Evolutionary conservation across 2,888 invertebrate genomes (phyloP).

Genomic region (Chloroclystis v-ata): DNA sequence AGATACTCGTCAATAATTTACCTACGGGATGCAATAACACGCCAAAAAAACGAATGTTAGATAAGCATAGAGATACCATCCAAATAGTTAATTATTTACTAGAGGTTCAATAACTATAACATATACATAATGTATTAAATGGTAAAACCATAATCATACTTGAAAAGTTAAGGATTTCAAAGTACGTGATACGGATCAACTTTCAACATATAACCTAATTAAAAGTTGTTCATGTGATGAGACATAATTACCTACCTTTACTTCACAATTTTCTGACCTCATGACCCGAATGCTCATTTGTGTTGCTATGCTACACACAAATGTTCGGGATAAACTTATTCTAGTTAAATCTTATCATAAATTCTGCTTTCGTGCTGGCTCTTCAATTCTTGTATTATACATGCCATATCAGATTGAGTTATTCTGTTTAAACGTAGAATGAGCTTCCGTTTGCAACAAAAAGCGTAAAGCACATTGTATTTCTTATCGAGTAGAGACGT

Average conservation of each 20-base stretch:
- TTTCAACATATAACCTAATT: conserved; percentile 39
- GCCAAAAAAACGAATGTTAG: too few relatives aligned
- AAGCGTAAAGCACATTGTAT: conserved; percentile 69
- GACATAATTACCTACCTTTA: conserved; percentile 34
- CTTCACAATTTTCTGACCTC: conserved; percentile 4
- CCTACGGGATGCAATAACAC: too few relatives aligned
- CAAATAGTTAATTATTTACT: too few relatives aligned
- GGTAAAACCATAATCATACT: too few relatives aligned
- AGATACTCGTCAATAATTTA: too few relatives aligned
- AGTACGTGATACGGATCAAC: conserved; percentile 39
- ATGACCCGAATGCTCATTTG: conserved; percentile 17
- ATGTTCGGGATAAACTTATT: conserved; percentile 2
- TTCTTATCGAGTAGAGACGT: conserved; percentile 53
- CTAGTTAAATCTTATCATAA: conserved; percentile 29
- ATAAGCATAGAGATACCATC: too few relatives aligned
- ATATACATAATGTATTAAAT: too few relatives aligned
- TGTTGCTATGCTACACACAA: conserved; percentile 15
- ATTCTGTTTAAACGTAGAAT: conserved; percentile 55
- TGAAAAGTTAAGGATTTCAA: conserved; percentile 36
- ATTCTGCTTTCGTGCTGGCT: conserved; percentile 31
- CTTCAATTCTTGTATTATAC: conserved; percentile 41
- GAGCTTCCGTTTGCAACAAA: conserved; percentile 56
- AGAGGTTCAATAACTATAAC: too few relatives aligned
- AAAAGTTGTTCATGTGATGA: conserved; percentile 39
- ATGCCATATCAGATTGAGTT: conserved; percentile 55